These are phyloP conservation scores for Cryptocephalus moraei DNA, from an alignment of 2,888 invertebrate genomes.

Conservation along the genomic window DNA sequence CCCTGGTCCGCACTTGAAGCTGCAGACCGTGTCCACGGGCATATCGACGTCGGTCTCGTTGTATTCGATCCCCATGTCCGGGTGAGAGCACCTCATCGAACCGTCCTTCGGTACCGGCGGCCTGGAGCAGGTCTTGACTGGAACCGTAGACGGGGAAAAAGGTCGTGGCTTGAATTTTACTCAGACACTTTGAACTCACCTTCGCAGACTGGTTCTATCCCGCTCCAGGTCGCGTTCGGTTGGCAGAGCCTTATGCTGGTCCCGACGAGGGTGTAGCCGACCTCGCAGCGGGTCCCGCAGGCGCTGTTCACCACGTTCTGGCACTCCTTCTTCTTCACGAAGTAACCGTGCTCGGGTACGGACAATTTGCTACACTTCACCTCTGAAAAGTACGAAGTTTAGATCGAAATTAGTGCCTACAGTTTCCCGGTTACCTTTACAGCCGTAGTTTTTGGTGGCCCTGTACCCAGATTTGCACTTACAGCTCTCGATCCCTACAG, in stretches of 20 bases:
- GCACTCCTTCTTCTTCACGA: constrained; percentile 51
- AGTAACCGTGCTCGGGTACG: constrained; percentile 55
- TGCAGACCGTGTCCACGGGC: constrained; percentile 55
- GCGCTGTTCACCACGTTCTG: constrained; percentile 58
- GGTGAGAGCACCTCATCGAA: constrained; percentile 42
- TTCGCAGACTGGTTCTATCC: constrained; percentile 49
- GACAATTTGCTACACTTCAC: constrained; percentile 48
- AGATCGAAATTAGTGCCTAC: too few species aligned
- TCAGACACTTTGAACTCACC: constrained; percentile 33
- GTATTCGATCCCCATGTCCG: constrained; percentile 32
- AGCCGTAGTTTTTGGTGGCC: constrained; percentile 37
- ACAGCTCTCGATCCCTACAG: constrained; percentile 46
- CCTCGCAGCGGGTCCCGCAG: constrained; percentile 56
- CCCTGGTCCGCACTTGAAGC: constrained; percentile 53
- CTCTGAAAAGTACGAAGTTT: too few species aligned
- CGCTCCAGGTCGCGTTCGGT: constrained; percentile 56
- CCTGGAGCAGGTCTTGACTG: constrained; percentile 53
- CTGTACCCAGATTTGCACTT: constrained; percentile 52
- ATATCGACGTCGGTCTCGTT: constrained; percentile 28
- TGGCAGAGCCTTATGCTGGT: constrained; percentile 52
- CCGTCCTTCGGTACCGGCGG: constrained; percentile 47
- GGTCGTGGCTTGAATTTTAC: background rate
- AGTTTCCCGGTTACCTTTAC: constrained; percentile 45
- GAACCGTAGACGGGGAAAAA: constrained; percentile 12
- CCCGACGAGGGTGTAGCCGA: constrained; percentile 45